Percentiles rank a stretch among this genome's conserved stretches.
Evolutionary conservation across 2,888 invertebrate genomes (phyloP).

Genomic region (Morinoia aosen): DNA sequence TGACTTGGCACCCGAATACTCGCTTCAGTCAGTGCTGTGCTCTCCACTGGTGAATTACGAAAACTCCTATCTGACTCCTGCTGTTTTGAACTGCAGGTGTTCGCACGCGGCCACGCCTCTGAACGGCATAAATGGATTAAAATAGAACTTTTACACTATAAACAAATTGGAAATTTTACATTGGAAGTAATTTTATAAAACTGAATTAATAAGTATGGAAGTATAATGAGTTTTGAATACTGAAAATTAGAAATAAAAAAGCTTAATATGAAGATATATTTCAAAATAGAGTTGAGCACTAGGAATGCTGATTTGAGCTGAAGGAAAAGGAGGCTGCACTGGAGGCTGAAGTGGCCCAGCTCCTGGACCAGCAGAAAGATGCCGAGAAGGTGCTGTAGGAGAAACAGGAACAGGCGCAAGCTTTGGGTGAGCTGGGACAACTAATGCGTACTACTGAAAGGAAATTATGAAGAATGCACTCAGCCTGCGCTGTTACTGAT

Average conservation of each 20-base stretch:
- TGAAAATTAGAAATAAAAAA: too few species aligned
- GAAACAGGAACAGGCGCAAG: conserved; percentile 70
- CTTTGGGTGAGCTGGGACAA: not conserved
- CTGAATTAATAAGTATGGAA: too few species aligned
- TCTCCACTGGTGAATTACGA: not conserved
- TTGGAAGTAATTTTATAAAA: too few species aligned
- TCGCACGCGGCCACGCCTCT: not conserved
- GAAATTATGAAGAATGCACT: too few species aligned
- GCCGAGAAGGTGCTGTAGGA: conserved; percentile 81
- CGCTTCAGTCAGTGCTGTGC: not conserved
- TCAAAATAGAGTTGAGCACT: too few species aligned
- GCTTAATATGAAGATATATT: not conserved
- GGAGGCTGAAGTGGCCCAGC: conserved; percentile 80
- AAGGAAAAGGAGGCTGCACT: conserved; percentile 76
- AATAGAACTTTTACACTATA: too few species aligned
- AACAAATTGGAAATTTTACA: too few species aligned
- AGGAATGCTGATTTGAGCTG: conserved; percentile 69
- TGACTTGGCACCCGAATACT: not conserved
- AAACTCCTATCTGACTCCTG: not conserved
- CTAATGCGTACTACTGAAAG: too few species aligned
- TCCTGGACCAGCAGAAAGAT: conserved; percentile 83
- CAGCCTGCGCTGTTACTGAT: too few species aligned
- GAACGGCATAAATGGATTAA: not conserved
- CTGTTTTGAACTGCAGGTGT: not conserved
- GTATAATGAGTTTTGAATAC: too few species aligned